Evolutionary conservation across 2,888 invertebrate genomes (phyloP), one percentile per base, ranked within the genome.

Genomic region (Thera britannica): DNA sequence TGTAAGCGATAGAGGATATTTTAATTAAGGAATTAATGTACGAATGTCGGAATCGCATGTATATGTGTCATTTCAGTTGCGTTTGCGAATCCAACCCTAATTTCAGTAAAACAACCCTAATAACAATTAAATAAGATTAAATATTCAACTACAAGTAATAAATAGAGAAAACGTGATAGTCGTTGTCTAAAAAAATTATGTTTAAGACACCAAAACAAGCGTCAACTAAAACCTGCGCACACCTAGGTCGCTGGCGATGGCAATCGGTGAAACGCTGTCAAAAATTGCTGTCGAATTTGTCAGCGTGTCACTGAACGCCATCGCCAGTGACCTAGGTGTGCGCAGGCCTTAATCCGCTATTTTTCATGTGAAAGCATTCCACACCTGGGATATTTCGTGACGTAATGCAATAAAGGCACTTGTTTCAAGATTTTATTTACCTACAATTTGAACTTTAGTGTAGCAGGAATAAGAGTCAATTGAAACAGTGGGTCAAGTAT

Each of bases 301-400:
- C 23, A 23, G 23, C 23, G 23, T 23, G 0, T 23, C 23, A 23
- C 23, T 23, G 23, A 23, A 23, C 23, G 23, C 23, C 23, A 23
- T 23, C 23, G 23, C 23, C 23, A 23, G 23, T 23, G 23, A 23
- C 23, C 23, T 23, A 23, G 23, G 23, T 23, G 23, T 23, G 23
- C 23, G 23, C 23, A 23, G 23, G 23, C 23, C 23, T 23, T 23
- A 84, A 84, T 87, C 79, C 85, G 81, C 79, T 82, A 86, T 86
- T 86, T 87, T 88, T 83, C 83, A 85, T 87, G 88, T 87, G 85
- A 87, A 90, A 88, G 88, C 86, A 89, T 89, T 89, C 89, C 88
- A 83, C 91, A 91, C 91, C 90, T 90, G 90, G 87, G 86, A 85
- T 86, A 86, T 82, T 89, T 86, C 92, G 92, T 91, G 92, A 90